Evolutionary conservation across 2,113 vertebrate species (phyloP).

Genomic region (Xenopus borealis): DNA sequence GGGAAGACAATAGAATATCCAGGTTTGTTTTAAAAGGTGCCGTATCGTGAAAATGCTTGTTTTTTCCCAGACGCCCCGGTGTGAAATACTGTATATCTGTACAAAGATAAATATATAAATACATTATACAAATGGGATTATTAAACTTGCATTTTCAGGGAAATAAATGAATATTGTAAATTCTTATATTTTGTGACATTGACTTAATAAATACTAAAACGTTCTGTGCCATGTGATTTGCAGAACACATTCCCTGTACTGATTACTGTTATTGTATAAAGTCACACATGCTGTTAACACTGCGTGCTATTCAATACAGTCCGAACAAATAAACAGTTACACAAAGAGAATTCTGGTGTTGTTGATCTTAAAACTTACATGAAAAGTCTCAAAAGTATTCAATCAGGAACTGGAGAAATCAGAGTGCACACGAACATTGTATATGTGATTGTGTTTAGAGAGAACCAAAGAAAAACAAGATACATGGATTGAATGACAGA

Average conservation of each 20-base stretch:
- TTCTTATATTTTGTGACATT: conserved; percentile 50
- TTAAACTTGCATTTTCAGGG: conserved; percentile 65
- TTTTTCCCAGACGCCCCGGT: conserved; percentile 59
- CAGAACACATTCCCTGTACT: conserved; percentile 29
- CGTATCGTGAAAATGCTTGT: conserved; percentile 62
- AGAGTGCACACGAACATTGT: too few relatives aligned
- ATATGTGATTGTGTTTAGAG: too few relatives aligned
- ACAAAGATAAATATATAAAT: conserved; percentile 45
- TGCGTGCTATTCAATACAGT: conserved; percentile 16
- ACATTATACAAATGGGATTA: conserved; percentile 59
- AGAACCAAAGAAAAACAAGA: too few relatives aligned
- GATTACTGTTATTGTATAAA: conserved; percentile 14
- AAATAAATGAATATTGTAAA: conserved; percentile 60
- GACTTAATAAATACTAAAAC: conserved; percentile 44
- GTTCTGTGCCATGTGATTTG: conserved; percentile 13
- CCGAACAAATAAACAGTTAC: conserved; percentile 52
- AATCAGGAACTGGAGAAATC: too few relatives aligned
- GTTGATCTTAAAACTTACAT: neutral
- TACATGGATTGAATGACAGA: too few relatives aligned
- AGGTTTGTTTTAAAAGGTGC: conserved; percentile 44
- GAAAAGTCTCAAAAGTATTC: neutral
- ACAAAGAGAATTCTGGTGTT: neutral
- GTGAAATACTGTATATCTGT: conserved; percentile 64
- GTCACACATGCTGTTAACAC: conserved; percentile 51
- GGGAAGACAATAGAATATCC: conserved; percentile 19